Conservation (phyloP, 2,113 vertebrate genomes). For the Cranoglanis bouderius region DNA sequence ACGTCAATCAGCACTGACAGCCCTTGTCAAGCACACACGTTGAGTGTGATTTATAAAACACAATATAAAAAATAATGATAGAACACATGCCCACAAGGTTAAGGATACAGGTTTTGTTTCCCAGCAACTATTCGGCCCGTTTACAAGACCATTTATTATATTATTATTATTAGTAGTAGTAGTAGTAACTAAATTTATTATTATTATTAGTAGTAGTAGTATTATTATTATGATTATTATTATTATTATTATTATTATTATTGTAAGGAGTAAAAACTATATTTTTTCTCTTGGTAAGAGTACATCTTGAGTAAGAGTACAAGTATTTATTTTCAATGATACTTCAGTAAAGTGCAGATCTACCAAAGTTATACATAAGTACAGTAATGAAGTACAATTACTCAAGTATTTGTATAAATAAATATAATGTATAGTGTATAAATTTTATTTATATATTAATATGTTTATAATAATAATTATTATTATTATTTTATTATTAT, state of each 20-base stretch:
- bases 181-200: background rate
- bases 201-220: background rate
- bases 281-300: background rate
- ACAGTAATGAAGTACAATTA: too few species aligned
- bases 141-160: background rate
- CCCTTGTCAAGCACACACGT: background rate
- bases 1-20: background rate
- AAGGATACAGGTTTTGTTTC: background rate
- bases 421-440: too few species aligned
- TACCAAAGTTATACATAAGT: too few species aligned
- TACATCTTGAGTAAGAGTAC: background rate
- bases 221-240: background rate
- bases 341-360: background rate
- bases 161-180: background rate
- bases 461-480: background rate
- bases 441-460: too few species aligned
- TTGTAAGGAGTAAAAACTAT: background rate
- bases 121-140: background rate
- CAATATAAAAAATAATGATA: constrained; percentile 2
- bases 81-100: background rate
- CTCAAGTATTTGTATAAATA: too few species aligned
- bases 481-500: background rate
- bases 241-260: background rate
- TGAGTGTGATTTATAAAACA: constrained; percentile 3
- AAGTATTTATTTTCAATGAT: background rate